Evolutionary conservation across 1,140 invertebrate species (phyloP), one percentile per base, ranked within the genome.

Genomic region (Apis florea): DNA sequence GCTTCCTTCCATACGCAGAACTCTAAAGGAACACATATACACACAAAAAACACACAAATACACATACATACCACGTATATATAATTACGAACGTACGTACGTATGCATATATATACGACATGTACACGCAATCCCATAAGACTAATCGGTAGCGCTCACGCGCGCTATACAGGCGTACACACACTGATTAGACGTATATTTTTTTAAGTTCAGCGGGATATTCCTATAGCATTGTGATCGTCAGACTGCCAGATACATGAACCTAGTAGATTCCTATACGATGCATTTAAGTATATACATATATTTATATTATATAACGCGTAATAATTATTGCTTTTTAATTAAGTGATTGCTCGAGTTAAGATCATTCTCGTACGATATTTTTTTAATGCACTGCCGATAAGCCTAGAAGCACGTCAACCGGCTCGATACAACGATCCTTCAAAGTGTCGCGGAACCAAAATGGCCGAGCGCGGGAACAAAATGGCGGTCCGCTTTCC

Each of bases 271-370:
- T 91, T 91, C 89, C 89, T 92, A 91, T 84, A 81, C 82, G 85
- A 90, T 92, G 90, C 91, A 92, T 92, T 92, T 92, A 91, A 89
- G 80, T 90, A 90, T 88, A 90, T 85, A 80, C 88, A 90, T 83
- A 80, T 88, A 90, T 83, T 88, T 89, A 88, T 87, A 83, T 90
- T 86, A 79, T 85, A 79, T 88, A 84, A 88, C 85, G 69, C 74
- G 79, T 88, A 85, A 40, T 64, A 63, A 84, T 84, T 86, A 88
- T 86, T 74, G 83, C 75, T 83, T 75, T 82, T 87, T 87, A 87
- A 85, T 89, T 84, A 89, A 88, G 85, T 70, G 64, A 75, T 67
- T 26, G 58, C 67, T 81, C 68, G 69, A 54, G 63, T 83, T 88
- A 88, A 87, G 86, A 78, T 61, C 83, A 82, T 77, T 53, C 59